Evolutionary conservation across 2,888 invertebrate species (phyloP).

Genomic region (Byasa hedistus): DNA sequence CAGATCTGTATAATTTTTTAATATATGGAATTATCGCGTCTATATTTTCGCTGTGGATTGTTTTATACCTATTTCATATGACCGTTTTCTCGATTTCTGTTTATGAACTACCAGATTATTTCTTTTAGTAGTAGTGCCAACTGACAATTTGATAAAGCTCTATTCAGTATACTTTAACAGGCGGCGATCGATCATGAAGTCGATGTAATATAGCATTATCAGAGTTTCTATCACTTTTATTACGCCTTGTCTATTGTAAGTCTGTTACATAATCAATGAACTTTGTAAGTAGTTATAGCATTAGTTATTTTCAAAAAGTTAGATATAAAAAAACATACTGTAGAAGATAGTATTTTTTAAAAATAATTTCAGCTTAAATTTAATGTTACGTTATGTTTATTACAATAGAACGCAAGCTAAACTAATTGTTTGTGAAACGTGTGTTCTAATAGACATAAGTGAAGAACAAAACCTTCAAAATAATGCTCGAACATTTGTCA

Average conservation of each 20-base stretch:
- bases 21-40: too few species aligned
- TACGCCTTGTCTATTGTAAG: conserved; percentile 17
- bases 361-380: too few species aligned
- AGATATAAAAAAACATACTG: too few species aligned
- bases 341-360: too few species aligned
- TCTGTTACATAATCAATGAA: conserved; percentile 19
- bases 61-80: too few species aligned
- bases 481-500: conserved; percentile 7
- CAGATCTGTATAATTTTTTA: too few species aligned
- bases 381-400: too few species aligned
- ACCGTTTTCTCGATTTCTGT: too few species aligned
- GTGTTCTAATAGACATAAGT: not conserved
- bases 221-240: conserved; percentile 13
- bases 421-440: too few species aligned
- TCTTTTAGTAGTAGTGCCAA: not conserved
- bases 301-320: not conserved
- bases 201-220: conserved; percentile 14
- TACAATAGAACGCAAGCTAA: too few species aligned
- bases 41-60: too few species aligned
- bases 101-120: too few species aligned
- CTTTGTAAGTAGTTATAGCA: conserved; percentile 13
- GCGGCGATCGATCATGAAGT: conserved; percentile 13
- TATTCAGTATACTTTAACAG: conserved; percentile 11
- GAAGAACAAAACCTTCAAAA: not conserved
- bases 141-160: conserved; percentile 18